Evolutionary conservation across 2,113 vertebrate genomes (phyloP), one percentile per base, ranked within the genome.

Genomic region (Paedocypris sp.): DNA sequence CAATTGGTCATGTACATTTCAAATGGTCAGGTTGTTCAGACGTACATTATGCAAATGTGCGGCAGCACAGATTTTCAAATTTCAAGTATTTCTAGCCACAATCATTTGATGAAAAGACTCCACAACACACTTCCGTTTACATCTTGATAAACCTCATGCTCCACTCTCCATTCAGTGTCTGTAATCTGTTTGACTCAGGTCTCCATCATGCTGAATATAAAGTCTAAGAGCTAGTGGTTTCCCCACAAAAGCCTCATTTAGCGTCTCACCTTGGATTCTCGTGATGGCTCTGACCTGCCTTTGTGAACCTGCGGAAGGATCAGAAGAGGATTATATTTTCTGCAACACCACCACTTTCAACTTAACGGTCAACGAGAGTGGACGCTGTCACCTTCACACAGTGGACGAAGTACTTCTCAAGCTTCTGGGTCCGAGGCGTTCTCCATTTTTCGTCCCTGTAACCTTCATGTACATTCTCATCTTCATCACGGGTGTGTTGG

Each of bases 391-490:
- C 18, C 60, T 43, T n/a, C 68, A 71, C 1, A 62, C 73, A 9
- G 1, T 71, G 2, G 82, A 86, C 3, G 54, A 80, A 31, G 66
- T 81, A 47, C 77, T 88, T 12, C 64, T 74, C 13, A 68, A 82
- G 4, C 72, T 83, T 20, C 74, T 88, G 2, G 86, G 86, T 20
- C 85, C 84, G 0, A 82, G 79, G 57, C 75, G 75, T 16, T 88
- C 86, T 0, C 83, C 86, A 23, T 84, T 84, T 59, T 85, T 81
- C 62, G 66, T 85, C 16, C 83, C 80, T 0, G 76, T 88, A 26
- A 78, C 77, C 42, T 67, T 64, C 2, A 64, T 75, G 23, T 88
- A 88, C 72, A 73, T 85, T 6, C 39, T 85, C 36, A 87, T 88
- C 65, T 87, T 86, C 60, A 71, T 85, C 54, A 76, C 54, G 0